Conservation (phyloP, 2,888 invertebrate genomes). For the Cantharis lateralis region DNA sequence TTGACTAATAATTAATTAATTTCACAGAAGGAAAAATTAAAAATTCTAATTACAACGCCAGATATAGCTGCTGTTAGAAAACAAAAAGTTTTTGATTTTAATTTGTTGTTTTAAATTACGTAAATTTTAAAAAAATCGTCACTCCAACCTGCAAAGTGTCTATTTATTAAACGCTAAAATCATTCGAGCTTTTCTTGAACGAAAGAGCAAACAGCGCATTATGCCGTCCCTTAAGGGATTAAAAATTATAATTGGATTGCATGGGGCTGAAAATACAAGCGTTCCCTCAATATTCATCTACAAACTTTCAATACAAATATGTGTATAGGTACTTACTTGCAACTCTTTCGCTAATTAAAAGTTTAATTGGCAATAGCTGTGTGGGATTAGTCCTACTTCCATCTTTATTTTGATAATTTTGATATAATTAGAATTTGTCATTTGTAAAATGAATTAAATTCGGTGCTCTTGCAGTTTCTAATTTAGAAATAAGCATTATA, state of each 20-base stretch:
- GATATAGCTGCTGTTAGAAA: background rate
- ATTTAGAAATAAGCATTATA: background rate
- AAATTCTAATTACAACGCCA: background rate
- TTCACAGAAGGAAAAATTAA: background rate
- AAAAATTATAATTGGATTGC: constrained; percentile 57
- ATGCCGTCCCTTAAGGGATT: constrained; percentile 51
- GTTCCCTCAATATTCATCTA: constrained; percentile 29
- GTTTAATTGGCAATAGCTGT: background rate
- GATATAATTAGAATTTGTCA: constrained; percentile 1
- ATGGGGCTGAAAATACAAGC: constrained; percentile 38
- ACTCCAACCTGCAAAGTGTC: background rate
- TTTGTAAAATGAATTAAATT: background rate
- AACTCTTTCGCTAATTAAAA: constrained; percentile 16
- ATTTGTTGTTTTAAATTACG: background rate
- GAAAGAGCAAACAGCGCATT: constrained; percentile 50
- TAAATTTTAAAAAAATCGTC: background rate
- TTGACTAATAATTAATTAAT: background rate
- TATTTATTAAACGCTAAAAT: constrained; percentile 11
- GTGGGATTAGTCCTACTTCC: background rate
- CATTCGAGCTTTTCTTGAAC: constrained; percentile 7
- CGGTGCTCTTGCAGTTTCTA: background rate
- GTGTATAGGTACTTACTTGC: constrained; percentile 10
- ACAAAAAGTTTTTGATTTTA: background rate
- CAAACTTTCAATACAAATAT: constrained; percentile 23
- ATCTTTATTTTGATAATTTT: background rate